Evolutionary conservation across 2,113 vertebrate genomes (phyloP), one percentile per base, ranked within the genome.

Genomic region (Oriolus oriolus): DNA sequence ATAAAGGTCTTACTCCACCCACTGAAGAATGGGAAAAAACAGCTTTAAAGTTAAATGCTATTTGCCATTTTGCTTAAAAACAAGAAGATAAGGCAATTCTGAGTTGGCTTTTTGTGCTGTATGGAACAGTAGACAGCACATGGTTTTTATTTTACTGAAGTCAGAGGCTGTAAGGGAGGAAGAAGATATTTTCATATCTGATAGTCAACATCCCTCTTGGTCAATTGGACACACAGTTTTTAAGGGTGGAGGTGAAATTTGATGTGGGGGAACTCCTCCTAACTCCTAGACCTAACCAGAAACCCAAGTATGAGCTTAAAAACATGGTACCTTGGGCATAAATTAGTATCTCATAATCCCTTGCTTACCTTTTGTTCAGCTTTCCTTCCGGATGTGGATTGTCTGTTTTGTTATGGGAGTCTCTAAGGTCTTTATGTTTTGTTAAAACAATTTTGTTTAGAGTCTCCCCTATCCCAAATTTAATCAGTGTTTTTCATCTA

Each of bases 61-160:
- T 53, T 84, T 85, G 21, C 16, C 10, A 24, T 91, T 89, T 91
- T 91, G 23, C 41, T 64, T 91, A 52, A 84, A 95, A 94, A 10
- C 30, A 75, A 71, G 73, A 86, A 35, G 27, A 71, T 52, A 82
- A 60, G 47, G 35, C 20, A 64, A 19, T 73, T 87, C 41, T 78
- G 23, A 57, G 47, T 35, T 13, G 8, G 4, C 4, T 1, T 44
- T 79, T 90, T 80, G 22, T 69, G 21, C 30, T 87, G 10, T 44
- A 41, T 54, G 23, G 73, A 71, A 31, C 18, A 59, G 22, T 49
- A 24, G 61, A 18, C 15, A 76, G n/a, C 24, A 57, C 14, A 4
- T 52, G 35, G 8, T 39, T 63, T 84, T 87, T 83, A 33, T 81
- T 94, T 45, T 50, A 42, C 12, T 39, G 3, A 70, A 74, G n/a